Evolutionary conservation across 2,888 invertebrate species (phyloP), one percentile per base, ranked within the genome.

Genomic region (Pammene aurita): DNA sequence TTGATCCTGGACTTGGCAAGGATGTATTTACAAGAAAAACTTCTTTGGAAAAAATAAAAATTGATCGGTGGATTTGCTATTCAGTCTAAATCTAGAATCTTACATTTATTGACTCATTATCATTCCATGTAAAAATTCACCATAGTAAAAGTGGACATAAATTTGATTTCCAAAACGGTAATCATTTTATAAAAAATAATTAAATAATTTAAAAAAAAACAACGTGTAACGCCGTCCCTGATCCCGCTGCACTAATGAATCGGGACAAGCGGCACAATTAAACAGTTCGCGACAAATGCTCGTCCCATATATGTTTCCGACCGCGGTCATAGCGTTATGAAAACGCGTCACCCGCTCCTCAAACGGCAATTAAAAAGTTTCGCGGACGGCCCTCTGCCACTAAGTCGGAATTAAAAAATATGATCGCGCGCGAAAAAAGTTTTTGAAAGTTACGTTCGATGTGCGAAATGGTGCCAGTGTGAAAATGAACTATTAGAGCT

Each of bases 251-350:
- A 88, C 88, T 92, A 91, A 92, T 90, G 91, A 90, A 90, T 90
- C 90, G 89, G 89, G 88, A 84, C 89, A 84, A 80, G 81, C 86
- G 85, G 84, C 84, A 90, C 90, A 91, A 92, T 92, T 89, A 91
- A 89, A 86, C 87, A 88, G 88, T 90, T 87, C 85, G 86, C 86
- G 86, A 84, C 88, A 86, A 88, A 79, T 86, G 80, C 84, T 79
- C 82, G 77, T 72, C 75, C 83, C 80, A 80, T n/a, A n/a, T n/a
- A n/a, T 82, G 81, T 86, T 81, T 85, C 84, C 84, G 80, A 84
- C 84, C 85, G 80, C 84, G 82, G 80, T 80, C 74, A 75, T 73
- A 77, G 75, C 82, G 77, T 77, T 75, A 80, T 73, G 76, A 71
- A 74, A 75, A 75, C 69, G 71, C 70, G 66, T 67, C 55, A 72